Percentiles rank a stretch among this genome's conserved stretches.
phyloP scores from a whole-genome alignment of 2,888 invertebrate genomes.

The Steinernema carpocapsae region DNA sequence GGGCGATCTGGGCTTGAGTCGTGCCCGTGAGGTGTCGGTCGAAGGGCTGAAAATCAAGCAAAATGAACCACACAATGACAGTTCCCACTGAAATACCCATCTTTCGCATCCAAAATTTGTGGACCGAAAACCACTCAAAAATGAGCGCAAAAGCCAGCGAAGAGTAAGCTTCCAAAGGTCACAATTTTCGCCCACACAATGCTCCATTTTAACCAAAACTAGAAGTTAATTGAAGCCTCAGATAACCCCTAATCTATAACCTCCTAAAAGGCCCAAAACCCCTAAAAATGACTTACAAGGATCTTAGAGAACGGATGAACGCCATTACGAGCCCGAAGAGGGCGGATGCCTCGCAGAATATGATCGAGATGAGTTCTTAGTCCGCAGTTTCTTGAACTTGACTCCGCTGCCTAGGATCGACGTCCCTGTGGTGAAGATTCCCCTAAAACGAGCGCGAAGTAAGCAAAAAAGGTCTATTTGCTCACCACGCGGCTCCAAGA shows the following conservation, averaged over 20 bases:
- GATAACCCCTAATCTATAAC: too few species aligned
- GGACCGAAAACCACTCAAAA: too few species aligned
- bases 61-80: conserved; percentile 2
- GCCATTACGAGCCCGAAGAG: conserved; percentile 98
- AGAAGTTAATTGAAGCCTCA: too few species aligned
- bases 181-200: too few species aligned
- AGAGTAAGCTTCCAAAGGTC: too few species aligned
- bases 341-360: conserved; percentile 99
- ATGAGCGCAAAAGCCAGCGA: too few species aligned
- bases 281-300: conserved; percentile 33
- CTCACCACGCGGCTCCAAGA: conserved; percentile 87
- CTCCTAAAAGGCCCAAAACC: background rate
- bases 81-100: background rate
- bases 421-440: conserved; percentile 93
- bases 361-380: conserved; percentile 99
- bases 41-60: conserved; percentile 45
- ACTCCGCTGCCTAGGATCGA: conserved; percentile 97
- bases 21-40: conserved; percentile 50
- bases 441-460: conserved; percentile 73
- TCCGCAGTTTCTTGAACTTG: conserved; percentile 96
- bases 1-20: conserved; percentile 44
- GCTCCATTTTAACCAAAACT: too few species aligned
- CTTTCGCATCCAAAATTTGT: too few species aligned
- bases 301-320: too few species aligned
- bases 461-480: background rate